Evolutionary conservation across 2,113 vertebrate genomes (phyloP), one percentile per base, ranked within the genome.

Genomic region (Pagrus major): DNA sequence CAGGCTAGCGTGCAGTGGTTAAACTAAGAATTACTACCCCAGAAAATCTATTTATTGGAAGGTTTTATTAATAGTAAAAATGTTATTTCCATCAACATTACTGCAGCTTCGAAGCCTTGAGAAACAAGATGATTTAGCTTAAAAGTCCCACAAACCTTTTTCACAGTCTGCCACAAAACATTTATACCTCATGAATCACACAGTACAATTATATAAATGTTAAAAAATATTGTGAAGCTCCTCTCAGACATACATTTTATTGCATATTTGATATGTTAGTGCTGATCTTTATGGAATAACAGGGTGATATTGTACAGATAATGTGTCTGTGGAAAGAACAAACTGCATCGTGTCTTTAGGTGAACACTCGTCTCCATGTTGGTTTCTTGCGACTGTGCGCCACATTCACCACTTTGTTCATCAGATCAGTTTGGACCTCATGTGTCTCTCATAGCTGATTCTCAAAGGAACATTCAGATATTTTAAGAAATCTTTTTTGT

Each of bases 251-350:
- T 39, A 47, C 16, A 65, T 52, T 71, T 37, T 21, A 49, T 64
- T 44, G 41, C 29, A 54, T 73, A 52, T 58, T 71, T 79, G 23
- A 65, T 41, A 12, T 37, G 58, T 77, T 59, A 21, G n/a, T 65
- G 41, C 51, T 69, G 39, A 60, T 79, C 21, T 81, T 63, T 51
- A 64, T n/a, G 41, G 73, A 76, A 56, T 56, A 74, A 86, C 90
- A 92, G 85, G 89, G 86, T 90, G 84, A 90, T 23, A 41, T 29
- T 84, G 68, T 86, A 65, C 47, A 88, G 66, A 70, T 56, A 39
- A 33, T 5, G 9, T 61, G 61, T 58, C 42, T 58, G 54, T 37
- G 49, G 65, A 71, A 37, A 58, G 55, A 70, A 63, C 16, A 12
- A 7, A 16, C 14, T 42, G 33, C 56, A 3, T 59, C 42, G 51